Base-by-base conservation (phyloP, 2,888 invertebrate genomes). In the Criorhina ranunculi region DNA sequence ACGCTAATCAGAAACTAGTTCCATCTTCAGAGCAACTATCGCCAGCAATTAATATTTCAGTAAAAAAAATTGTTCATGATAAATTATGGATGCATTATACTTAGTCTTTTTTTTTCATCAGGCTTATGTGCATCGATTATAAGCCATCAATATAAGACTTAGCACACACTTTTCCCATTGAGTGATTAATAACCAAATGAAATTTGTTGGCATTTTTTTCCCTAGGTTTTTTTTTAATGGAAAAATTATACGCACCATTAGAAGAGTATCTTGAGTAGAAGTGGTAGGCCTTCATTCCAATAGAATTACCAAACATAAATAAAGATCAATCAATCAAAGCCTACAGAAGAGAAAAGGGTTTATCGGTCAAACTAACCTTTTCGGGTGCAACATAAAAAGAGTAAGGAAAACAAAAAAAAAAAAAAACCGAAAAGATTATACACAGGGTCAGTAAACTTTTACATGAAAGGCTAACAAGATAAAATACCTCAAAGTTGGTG, bases 381-480 rank as follows among this genome's bases (percentile, higher is more conserved):
- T 49, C 9, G 46, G 46, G 9, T 33, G 46, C 44, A 64, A 33
- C 24, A 24, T 24, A 33, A 7, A 19, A n/a, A 46, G 29, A 15
- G 33, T 15, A 17, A 5, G 12, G 6, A 11, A 2, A 19, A 35
- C 8, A 24, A 9, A 15, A 12, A 8, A 24, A 24, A 24, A 24
- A 31, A 5, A 44, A 51, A 2, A 67, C 49, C 8, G 9, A 37
- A n/a, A 24, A 31, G 44, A 40, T 11, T 8, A 53, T 15, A 53
- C 44, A 35, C 24, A 40, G 24, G 72, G 72, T 72, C 72, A 72
- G 60, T 60, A 40, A 49, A 72, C 72, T 72, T 72, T 60, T 60
- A 37, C n/a, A 17, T 29, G 31, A 15, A 42, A 60, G 9, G 15
- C 12, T 31, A 9, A 31, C 8, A 31, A 72, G n/a, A 51, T 51